A percentile compares a stretch with the other conserved stretches of the same genome.
Evolutionary conservation across 2,888 invertebrate species (phyloP).

Genomic region (Dorcus hopei): DNA sequence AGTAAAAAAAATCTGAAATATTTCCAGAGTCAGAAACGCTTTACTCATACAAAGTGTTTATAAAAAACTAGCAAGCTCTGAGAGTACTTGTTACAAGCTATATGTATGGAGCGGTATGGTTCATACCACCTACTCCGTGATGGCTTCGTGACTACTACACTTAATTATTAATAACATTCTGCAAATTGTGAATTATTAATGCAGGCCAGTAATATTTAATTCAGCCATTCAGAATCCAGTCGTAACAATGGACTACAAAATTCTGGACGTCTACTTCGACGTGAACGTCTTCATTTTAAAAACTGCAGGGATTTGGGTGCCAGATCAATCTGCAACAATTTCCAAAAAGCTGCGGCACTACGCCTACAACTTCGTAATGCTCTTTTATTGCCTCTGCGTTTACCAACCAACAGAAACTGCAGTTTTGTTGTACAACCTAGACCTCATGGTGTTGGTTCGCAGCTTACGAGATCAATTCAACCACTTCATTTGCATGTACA

Average conservation of each 20-base stretch:
- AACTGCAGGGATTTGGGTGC: constrained; percentile 24
- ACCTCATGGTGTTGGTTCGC: constrained; percentile 17
- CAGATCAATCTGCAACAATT: constrained; percentile 5
- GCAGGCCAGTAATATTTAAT: too few relatives aligned
- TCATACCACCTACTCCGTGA: too few relatives aligned
- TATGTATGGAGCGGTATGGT: too few relatives aligned
- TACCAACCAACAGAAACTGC: constrained; percentile 24
- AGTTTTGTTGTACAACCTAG: constrained; percentile 16
- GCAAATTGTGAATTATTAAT: too few relatives aligned
- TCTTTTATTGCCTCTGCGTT: constrained; percentile 12
- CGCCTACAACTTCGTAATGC: constrained; percentile 6
- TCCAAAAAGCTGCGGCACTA: constrained; percentile 3
- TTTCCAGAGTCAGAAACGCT: too few relatives aligned
- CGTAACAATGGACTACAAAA: not conserved
- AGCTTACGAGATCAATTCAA: constrained; percentile 23
- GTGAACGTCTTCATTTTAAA: constrained; percentile 22
- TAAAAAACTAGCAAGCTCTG: too few relatives aligned
- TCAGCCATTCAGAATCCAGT: too few relatives aligned
- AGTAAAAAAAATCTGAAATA: too few relatives aligned
- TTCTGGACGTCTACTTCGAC: constrained; percentile 20
- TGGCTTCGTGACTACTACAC: too few relatives aligned
- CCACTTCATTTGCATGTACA: constrained; percentile 23
- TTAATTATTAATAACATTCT: too few relatives aligned
- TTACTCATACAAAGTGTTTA: too few relatives aligned
- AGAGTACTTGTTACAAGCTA: too few relatives aligned